These are phyloP conservation scores for Gymnorhina tibicen DNA, from an alignment of 2,113 vertebrate genomes.

Conservation along the genomic window DNA sequence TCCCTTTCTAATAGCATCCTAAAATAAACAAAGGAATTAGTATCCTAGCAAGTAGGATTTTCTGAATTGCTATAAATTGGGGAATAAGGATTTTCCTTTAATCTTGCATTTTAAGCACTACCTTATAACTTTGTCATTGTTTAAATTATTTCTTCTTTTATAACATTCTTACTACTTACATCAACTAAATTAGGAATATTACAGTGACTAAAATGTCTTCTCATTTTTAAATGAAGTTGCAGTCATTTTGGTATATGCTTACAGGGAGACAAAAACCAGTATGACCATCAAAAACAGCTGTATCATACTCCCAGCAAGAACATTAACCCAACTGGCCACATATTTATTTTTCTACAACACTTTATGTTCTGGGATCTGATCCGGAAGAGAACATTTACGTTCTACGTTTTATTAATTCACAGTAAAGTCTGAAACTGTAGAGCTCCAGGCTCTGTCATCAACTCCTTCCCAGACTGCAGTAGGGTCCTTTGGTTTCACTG, in stretches of 20 bases:
- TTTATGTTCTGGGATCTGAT: not conserved
- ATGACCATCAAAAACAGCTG: not conserved
- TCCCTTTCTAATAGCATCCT: not conserved
- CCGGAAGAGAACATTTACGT: not conserved
- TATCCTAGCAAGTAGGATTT: not conserved
- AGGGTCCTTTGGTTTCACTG: not conserved
- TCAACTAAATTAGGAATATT: not conserved
- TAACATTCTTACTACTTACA: not conserved
- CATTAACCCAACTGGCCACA: not conserved
- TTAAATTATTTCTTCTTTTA: not conserved
- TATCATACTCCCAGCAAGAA: not conserved
- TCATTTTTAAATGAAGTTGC: not conserved
- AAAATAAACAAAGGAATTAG: not conserved
- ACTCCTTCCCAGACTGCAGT: not conserved
- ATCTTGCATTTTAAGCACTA: not conserved
- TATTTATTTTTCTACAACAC: not conserved
- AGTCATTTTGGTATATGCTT: not conserved
- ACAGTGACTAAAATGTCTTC: not conserved
- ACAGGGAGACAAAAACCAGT: not conserved
- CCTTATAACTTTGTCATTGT: not conserved
- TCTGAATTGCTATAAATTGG: not conserved
- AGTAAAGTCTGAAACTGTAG: not conserved
- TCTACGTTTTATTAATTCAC: not conserved
- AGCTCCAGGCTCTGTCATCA: not conserved
- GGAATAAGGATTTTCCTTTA: not conserved